phyloP scores from a whole-genome alignment of 2,888 invertebrate genomes.

The Euphydryas editha region DNA sequence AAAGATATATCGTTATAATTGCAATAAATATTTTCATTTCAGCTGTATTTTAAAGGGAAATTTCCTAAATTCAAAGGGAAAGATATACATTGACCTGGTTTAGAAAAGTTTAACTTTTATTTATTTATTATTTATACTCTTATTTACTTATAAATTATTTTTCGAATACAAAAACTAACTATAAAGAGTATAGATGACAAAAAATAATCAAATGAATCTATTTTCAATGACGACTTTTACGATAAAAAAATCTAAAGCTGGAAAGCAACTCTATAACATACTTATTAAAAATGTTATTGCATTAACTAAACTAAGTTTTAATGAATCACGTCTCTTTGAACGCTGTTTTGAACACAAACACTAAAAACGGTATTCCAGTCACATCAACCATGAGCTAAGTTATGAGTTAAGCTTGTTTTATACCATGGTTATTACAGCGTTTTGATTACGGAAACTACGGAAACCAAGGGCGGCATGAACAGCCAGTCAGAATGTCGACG shows the following conservation, averaged over 20 bases:
- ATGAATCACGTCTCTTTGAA: slow-evolving; percentile 11
- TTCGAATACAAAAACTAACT: not conserved
- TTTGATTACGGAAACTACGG: slow-evolving; percentile 66
- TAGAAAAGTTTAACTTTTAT: no score
- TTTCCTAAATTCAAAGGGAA: not conserved
- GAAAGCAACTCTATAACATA: not conserved
- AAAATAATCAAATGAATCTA: not conserved
- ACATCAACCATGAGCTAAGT: slow-evolving; percentile 38
- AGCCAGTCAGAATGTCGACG: slow-evolving; percentile 35
- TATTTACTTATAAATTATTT: not conserved
- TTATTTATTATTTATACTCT: no score
- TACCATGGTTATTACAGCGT: slow-evolving; percentile 55
- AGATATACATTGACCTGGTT: slow-evolving; percentile 85
- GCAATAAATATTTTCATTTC: slow-evolving; percentile 28
- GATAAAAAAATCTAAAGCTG: not conserved
- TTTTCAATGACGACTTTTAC: slow-evolving; percentile 5
- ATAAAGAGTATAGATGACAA: not conserved
- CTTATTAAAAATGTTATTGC: not conserved
- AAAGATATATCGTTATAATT: slow-evolving; percentile 26
- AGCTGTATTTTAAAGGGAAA: not conserved
- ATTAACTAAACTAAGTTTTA: not conserved
- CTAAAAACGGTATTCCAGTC: slow-evolving; percentile 25
- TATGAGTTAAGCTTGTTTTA: slow-evolving; percentile 54
- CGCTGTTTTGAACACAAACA: slow-evolving; percentile 3
- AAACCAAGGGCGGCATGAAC: slow-evolving; percentile 53